Base-by-base conservation (phyloP, 30 jellyfish, hydroid and myxozoan genomes). In the Rhopilema esculentum region DNA sequence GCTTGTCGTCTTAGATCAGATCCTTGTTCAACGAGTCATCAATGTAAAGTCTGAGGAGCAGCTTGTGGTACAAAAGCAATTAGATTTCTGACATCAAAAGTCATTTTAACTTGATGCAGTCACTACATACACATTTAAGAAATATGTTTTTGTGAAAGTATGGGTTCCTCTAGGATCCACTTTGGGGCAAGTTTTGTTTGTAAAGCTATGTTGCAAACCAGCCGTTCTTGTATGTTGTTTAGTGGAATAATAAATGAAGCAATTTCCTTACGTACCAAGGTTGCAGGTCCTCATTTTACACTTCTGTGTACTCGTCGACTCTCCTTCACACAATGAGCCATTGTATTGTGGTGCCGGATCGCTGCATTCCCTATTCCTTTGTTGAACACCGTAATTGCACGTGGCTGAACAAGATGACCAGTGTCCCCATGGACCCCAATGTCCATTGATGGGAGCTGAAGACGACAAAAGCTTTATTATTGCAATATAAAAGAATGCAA, bases 261-360 rank as follows among this genome's bases (percentile, higher is more conserved):
- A 12, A 6, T 40, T 40, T 6, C 57, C 52, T 2, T 16, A n/a
- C 31, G n/a, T 74, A 80, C 98, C 98, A 1, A 84, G 72, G 69
- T 52, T 27, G 66, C 98, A 92, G 61, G 94, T 30, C 65, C 73
- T 66, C 30, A 65, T 22, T 23, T 87, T 77, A 76, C 98, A 92
- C 0, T 52, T 61, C 63, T 77, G 81, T 16, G 76, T 25, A 17
- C 69, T 32, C 1, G 49, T 67, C 49, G 48, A 15, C 6, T 20
- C 32, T 32, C 78, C 78, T 21, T 20, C 29, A 48, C 78, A 67
- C 1, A 12, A 48, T 21, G 50, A 21, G 20, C 78, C 78, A 67
- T 26, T 16, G 17, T 67, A 67, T 16, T 67, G 29, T 24, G 78
- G 78, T 4, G 78, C 49, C 0, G 78, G 78, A 67, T 26, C 32